phyloP scores from a whole-genome alignment of 2,113 vertebrate genomes.

The Heterocephalus glaber region DNA sequence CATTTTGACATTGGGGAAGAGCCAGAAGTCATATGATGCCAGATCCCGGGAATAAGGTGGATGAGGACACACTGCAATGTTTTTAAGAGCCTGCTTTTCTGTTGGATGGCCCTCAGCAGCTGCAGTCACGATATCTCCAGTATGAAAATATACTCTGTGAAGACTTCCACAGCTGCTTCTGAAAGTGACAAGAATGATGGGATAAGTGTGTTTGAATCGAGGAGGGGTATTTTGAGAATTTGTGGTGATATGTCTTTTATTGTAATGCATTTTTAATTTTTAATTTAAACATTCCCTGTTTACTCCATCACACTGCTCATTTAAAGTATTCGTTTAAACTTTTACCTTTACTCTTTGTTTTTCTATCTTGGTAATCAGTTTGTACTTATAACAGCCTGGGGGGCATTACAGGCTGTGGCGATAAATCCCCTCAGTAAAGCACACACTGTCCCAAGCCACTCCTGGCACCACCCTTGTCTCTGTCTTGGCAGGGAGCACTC shows the following conservation, averaged over 20 bases:
- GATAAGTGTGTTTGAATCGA: background rate
- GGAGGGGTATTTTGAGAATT: background rate
- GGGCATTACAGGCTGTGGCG: background rate
- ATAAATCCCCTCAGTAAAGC: background rate
- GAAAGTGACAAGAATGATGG: background rate
- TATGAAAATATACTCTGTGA: background rate
- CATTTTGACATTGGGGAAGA: background rate
- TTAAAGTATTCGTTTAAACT: background rate
- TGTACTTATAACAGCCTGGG: background rate
- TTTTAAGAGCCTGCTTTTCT: background rate
- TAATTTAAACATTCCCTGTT: background rate
- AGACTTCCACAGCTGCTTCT: background rate
- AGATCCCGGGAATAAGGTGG: background rate
- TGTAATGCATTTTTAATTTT: background rate
- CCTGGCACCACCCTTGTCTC: background rate
- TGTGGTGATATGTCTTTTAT: background rate
- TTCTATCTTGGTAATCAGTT: background rate
- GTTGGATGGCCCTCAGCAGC: no score
- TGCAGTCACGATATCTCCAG: background rate
- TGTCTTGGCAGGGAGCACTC: background rate
- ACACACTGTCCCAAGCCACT: background rate
- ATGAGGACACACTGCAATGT: background rate
- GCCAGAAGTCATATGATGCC: background rate
- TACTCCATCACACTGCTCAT: background rate
- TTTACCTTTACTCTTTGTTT: background rate